Conservation (phyloP, 2,797 vertebrate genomes). For the Tangara arthus region DNA sequence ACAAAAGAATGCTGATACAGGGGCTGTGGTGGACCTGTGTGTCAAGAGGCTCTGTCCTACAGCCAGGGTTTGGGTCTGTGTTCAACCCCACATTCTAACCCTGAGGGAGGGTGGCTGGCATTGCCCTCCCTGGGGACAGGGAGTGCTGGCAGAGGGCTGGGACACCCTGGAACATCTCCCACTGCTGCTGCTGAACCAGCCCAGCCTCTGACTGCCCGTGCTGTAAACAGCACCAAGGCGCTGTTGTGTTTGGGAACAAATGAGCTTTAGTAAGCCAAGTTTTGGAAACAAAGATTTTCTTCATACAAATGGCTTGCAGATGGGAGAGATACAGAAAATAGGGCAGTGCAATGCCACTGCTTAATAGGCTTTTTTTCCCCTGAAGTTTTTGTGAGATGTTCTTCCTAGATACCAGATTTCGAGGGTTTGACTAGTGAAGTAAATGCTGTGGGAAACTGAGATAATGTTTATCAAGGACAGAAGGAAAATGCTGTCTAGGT, state of each 20-base stretch:
- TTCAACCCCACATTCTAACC: neutral
- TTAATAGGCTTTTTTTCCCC: neutral
- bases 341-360: neutral
- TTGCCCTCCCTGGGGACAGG: neutral
- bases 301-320: conserved; percentile 3
- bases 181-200: neutral
- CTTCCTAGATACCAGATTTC: neutral
- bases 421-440: neutral
- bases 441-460: neutral
- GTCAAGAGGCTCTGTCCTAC: neutral
- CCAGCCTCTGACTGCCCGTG: neutral
- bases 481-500: neutral
- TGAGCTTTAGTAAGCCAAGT: neutral
- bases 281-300: conserved; percentile 30
- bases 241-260: conserved; percentile 47
- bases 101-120: neutral
- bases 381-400: neutral
- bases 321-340: neutral
- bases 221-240: neutral
- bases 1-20: fast-evolving
- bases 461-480: neutral
- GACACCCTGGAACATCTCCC: neutral
- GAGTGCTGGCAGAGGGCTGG: neutral
- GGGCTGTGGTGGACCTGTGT: neutral
- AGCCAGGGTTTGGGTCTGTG: neutral